Base-by-base conservation (phyloP, 53 echinoderm and acorn worm species). In the Stichopus horrens region DNA sequence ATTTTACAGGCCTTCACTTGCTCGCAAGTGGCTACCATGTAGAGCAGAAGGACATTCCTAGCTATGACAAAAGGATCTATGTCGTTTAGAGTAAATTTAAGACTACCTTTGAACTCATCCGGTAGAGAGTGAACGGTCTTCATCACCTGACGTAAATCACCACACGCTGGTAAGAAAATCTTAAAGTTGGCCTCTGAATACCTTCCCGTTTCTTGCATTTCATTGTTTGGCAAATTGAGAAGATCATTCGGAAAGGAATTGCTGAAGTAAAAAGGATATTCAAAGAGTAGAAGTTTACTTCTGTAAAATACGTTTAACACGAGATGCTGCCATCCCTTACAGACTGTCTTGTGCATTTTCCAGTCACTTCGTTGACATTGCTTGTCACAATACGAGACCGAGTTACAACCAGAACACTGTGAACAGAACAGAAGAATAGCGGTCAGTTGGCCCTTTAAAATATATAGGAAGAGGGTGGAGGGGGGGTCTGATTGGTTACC, bases 81-180 rank as follows among this genome's bases (percentile, higher is more conserved):
- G 52, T 85, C 85, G 23, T 85, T 85, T 2, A 85, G 8, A 18
- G 9, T 37, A 23, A 85, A 85, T 21, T 59, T 18, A 67, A 85
- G 85, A 67, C 6, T 5, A 7, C 83, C 83, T 22, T 21, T 58
- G 9, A 83, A 83, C 16, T n/a, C 14, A n/a, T 9, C 56, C 5
- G 68, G 85, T 53, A 85, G 52, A 10, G 85, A 85, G 18, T 85
- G 68, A 65, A 85, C 85, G n/a, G 65, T 85, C 58, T 85, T 16
- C 23, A 85, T 85, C 23, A 85, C 67, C 6, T 85, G 85, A 51
- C 85, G 85, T 66, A 85, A 53, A 37, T 85, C 85, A 23, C 85
- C 85, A 85, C 85, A 85, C 8, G 23, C 85, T 11, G 85, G 37
- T 52, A 85, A 23, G 66, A 85, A 59, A 52, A 85, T 23, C 37